phyloP scores from a whole-genome alignment of 2,797 vertebrate species.

The Dicrostonyx torquatus region DNA sequence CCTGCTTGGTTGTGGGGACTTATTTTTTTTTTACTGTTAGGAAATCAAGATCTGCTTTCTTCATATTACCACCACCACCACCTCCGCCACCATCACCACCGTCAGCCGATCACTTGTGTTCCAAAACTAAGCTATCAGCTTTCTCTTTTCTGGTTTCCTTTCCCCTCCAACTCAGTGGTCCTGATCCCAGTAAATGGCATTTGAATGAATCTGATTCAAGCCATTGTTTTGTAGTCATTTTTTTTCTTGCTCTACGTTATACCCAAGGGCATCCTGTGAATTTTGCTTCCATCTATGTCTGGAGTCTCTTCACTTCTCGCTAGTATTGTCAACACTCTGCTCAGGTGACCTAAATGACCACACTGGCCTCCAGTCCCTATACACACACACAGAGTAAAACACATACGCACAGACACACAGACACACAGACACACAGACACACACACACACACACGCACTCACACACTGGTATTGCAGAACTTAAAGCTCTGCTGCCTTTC shows the following conservation, averaged over 20 bases:
- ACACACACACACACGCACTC: neutral
- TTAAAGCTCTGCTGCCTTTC: neutral
- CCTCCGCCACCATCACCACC: rapidly evolving
- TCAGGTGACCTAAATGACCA: neutral
- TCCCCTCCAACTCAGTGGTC: neutral
- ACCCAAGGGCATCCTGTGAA: neutral
- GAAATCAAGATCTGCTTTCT: neutral
- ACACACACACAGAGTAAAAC: neutral
- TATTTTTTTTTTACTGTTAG: neutral
- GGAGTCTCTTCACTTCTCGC: neutral
- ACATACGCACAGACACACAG: no score
- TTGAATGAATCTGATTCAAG: neutral
- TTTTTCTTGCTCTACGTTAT: neutral
- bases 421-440: rapidly evolving
- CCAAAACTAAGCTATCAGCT: neutral
- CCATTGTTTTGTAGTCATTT: neutral
- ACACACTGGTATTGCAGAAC: neutral
- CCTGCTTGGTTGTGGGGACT: neutral
- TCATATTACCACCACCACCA: rapidly evolving
- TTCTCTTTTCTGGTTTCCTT: neutral
- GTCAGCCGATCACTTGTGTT: neutral
- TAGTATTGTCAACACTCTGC: neutral
- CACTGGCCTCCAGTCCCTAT: neutral
- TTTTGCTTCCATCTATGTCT: neutral
- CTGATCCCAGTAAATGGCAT: neutral